phyloP scores from a whole-genome alignment of 2,888 invertebrate species.

The Miltochrista miniata region DNA sequence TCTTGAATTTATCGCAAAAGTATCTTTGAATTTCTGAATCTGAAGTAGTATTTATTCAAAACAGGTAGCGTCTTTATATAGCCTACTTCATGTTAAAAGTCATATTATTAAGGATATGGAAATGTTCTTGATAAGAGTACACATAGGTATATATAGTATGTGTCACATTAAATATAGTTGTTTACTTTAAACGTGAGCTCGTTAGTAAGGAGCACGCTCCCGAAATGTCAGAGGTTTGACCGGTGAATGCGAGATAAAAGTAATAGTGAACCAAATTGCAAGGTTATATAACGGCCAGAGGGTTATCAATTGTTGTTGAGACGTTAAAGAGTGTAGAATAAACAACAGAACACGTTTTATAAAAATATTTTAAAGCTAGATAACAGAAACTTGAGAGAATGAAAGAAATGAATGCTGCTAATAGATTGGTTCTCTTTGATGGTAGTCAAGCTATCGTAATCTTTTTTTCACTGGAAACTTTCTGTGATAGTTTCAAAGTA shows the following conservation, averaged over 20 bases:
- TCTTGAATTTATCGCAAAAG: constrained; percentile 7
- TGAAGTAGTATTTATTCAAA: constrained; percentile 17
- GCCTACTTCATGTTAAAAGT: constrained; percentile 20
- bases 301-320: background rate
- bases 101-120: constrained; percentile 37
- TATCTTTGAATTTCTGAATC: background rate
- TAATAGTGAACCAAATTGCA: constrained; percentile 16
- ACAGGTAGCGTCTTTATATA: constrained; percentile 18
- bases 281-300: constrained; percentile 13
- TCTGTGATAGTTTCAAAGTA: too few relatives aligned
- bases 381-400: too few relatives aligned
- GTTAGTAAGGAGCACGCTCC: constrained; percentile 30
- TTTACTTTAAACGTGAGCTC: constrained; percentile 34
- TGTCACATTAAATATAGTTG: constrained; percentile 11
- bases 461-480: too few relatives aligned
- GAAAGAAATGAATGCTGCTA: too few relatives aligned
- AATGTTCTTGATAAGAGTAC: constrained; percentile 25
- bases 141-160: background rate
- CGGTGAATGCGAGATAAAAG: constrained; percentile 16
- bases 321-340: too few relatives aligned
- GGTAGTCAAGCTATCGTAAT: too few relatives aligned
- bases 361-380: too few relatives aligned
- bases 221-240: constrained; percentile 46
- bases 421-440: too few relatives aligned
- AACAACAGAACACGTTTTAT: too few relatives aligned